Evolutionary conservation across 2,888 invertebrate genomes (phyloP).

Genomic region (Aphodius sticticus): DNA sequence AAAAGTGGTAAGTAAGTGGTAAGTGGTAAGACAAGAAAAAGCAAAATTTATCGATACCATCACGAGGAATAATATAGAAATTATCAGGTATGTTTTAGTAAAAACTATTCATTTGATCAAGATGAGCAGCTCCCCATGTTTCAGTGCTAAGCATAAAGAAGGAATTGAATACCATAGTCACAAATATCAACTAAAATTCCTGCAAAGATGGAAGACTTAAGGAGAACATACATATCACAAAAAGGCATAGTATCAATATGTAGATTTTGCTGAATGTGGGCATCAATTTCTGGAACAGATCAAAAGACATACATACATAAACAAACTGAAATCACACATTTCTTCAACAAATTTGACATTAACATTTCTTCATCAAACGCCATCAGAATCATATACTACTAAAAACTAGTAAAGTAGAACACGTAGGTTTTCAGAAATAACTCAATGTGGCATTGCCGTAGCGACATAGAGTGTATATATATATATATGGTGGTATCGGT

Average conservation of each 20-base stretch:
- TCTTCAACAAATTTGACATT: background rate
- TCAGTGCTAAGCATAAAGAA: too few species aligned
- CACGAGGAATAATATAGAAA: too few species aligned
- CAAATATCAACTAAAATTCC: too few species aligned
- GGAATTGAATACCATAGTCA: too few species aligned
- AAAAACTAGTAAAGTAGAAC: background rate
- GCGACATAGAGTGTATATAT: conserved; percentile 53
- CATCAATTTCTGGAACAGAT: background rate
- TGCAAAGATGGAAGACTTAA: background rate
- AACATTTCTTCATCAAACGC: background rate
- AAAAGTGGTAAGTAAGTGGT: too few species aligned
- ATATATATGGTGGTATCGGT: conserved; percentile 55
- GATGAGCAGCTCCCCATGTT: too few species aligned
- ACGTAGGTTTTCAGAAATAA: background rate
- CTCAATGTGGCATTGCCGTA: background rate
- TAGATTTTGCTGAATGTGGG: background rate
- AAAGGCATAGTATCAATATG: background rate
- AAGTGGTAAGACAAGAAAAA: too few species aligned
- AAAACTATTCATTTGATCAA: too few species aligned
- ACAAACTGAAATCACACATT: too few species aligned
- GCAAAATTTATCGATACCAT: too few species aligned
- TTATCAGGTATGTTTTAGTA: too few species aligned
- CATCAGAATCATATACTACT: background rate
- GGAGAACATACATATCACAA: background rate
- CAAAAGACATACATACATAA: background rate